A percentile compares a stretch with the other conserved stretches of the same genome.
These are phyloP conservation scores for Neodiprion pinetum DNA, from an alignment of 1,140 invertebrate genomes.

Conservation along the genomic window DNA sequence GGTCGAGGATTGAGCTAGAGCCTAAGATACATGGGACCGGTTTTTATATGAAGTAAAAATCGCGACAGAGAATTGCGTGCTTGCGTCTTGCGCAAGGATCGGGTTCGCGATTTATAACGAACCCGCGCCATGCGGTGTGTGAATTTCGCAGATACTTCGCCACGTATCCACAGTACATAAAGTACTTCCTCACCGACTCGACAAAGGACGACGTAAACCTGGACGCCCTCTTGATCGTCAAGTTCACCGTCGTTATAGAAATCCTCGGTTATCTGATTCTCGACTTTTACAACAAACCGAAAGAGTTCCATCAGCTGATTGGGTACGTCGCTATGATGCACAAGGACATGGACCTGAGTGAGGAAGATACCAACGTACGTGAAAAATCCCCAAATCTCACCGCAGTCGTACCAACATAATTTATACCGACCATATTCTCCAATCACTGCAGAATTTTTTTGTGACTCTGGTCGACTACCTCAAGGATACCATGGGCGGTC, in stretches of 20 bases:
- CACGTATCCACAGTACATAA: constrained; percentile 37
- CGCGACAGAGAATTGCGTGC: no score
- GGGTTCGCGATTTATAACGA: no score
- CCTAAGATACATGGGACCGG: constrained; percentile 37
- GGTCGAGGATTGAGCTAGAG: constrained; percentile 38
- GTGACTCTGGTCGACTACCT: not conserved
- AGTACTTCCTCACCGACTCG: constrained; percentile 38
- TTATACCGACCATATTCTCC: constrained; percentile 14
- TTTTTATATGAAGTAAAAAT: constrained; percentile 35
- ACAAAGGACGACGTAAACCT: constrained; percentile 28
- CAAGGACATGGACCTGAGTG: constrained; percentile 42
- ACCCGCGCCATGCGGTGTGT: no score
- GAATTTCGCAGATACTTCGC: constrained; percentile 35
- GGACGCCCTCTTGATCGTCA: constrained; percentile 30
- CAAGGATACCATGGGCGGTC: not conserved
- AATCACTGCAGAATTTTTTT: not conserved
- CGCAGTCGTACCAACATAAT: not conserved
- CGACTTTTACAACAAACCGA: constrained; percentile 40
- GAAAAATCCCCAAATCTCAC: constrained; percentile 15
- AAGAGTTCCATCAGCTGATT: constrained; percentile 37
- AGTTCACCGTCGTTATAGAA: constrained; percentile 40
- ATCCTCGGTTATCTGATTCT: constrained; percentile 40
- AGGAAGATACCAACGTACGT: constrained; percentile 38
- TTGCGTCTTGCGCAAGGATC: no score
- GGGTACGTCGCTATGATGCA: constrained; percentile 47